Conservation (phyloP, 2,113 vertebrate genomes). For the Pipa parva region DNA sequence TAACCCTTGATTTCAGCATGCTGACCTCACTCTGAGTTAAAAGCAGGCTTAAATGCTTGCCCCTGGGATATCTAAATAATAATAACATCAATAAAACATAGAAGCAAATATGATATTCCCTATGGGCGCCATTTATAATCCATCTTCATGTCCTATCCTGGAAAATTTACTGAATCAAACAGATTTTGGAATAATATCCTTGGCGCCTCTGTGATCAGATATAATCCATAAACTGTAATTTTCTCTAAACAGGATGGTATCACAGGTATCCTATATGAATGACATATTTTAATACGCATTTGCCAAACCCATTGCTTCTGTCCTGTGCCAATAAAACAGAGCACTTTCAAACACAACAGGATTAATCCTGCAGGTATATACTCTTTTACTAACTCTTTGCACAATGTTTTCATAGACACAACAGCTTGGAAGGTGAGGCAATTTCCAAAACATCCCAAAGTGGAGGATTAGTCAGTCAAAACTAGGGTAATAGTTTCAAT, state of each 20-base stretch:
- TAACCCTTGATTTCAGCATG: neutral
- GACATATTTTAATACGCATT: constrained; percentile 24
- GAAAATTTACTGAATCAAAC: constrained; percentile 19
- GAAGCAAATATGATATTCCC: neutral
- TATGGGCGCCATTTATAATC: constrained; percentile 6
- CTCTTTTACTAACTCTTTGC: neutral
- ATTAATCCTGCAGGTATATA: constrained; percentile 2
- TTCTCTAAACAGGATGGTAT: constrained; percentile 14
- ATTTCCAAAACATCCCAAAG: constrained; percentile 21
- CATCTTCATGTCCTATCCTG: neutral
- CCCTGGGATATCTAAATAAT: neutral
- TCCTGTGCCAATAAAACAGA: constrained; percentile 6
- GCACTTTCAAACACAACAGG: neutral
- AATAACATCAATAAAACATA: neutral
- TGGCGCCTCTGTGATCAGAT: constrained; percentile 32
- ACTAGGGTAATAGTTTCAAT: neutral
- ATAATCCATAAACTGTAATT: constrained; percentile 35
- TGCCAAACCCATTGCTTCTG: constrained; percentile 1
- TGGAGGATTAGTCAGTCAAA: constrained; percentile 3
- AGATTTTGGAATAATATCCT: neutral
- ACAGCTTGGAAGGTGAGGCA: constrained; percentile 2
- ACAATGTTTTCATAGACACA: neutral
- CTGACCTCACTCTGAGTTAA: neutral
- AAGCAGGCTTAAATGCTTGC: neutral
- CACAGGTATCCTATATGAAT: neutral